Percentiles rank a stretch among this genome's conserved stretches.
Evolutionary conservation across 2,113 vertebrate genomes (phyloP).

Genomic region (Leiothrix lutea): DNA sequence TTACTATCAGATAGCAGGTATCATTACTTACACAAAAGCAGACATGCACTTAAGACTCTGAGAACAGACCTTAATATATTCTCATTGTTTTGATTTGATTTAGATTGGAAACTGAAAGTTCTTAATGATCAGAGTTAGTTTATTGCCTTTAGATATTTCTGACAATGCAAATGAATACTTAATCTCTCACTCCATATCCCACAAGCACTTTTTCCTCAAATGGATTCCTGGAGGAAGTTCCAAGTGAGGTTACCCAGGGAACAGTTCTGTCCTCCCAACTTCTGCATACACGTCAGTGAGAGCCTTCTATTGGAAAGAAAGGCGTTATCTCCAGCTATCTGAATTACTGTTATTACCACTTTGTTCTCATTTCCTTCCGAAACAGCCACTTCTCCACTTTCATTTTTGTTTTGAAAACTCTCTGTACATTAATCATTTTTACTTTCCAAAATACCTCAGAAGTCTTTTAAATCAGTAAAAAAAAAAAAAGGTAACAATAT

Average conservation of each 20-base stretch:
- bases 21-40: not conserved
- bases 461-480: not conserved
- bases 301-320: not conserved
- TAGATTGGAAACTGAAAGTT: not conserved
- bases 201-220: not conserved
- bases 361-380: not conserved
- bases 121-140: not conserved
- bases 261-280: not conserved
- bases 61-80: not conserved
- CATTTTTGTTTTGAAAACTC: not conserved
- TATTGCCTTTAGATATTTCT: not conserved
- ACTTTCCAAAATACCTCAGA: not conserved
- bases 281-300: not conserved
- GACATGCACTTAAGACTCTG: not conserved
- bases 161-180: not conserved
- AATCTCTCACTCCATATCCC: not conserved
- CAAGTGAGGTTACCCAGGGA: not conserved
- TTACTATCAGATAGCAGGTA: not conserved
- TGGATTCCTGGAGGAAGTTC: not conserved
- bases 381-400: not conserved
- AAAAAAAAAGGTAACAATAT: not conserved
- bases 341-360: not conserved
- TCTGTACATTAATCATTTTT: not conserved
- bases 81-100: not conserved
- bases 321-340: not conserved